Evolutionary conservation across 2,888 invertebrate genomes (phyloP).

Genomic region (Euspilapteryx auroguttella): DNA sequence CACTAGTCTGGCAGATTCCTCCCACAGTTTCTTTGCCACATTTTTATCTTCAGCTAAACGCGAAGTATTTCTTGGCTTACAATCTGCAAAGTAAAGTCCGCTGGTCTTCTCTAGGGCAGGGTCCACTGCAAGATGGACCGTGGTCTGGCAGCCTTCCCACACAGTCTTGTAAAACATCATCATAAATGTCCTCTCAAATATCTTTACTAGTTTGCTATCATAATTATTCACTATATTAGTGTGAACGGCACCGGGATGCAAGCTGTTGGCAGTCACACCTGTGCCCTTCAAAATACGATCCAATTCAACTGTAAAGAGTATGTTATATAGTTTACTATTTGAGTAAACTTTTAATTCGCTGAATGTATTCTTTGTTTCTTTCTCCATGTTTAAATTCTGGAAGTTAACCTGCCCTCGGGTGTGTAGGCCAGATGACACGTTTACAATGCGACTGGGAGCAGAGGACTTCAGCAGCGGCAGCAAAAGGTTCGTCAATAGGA

Average conservation of each 20-base stretch:
- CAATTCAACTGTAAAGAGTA: conserved; percentile 73
- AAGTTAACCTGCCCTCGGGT: conserved; percentile 18
- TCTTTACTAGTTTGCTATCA: conserved; percentile 10
- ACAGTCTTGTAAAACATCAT: conserved; percentile 17
- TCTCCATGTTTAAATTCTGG: conserved; percentile 20
- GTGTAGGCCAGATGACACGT: conserved; percentile 29
- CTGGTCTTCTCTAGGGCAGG: conserved; percentile 56
- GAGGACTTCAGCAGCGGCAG: conserved; percentile 37
- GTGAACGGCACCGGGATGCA: conserved; percentile 81
- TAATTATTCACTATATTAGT: conserved; percentile 69
- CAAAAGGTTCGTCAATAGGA: conserved; percentile 66
- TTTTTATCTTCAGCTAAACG: conserved; percentile 41
- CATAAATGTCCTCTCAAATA: no score
- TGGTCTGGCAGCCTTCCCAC: conserved; percentile 47
- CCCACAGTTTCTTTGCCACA: conserved; percentile 64
- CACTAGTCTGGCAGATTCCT: conserved; percentile 56
- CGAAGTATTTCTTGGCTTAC: conserved; percentile 30
- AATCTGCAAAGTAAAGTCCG: conserved; percentile 67
- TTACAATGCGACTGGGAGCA: conserved; percentile 34
- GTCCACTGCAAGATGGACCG: conserved; percentile 53
- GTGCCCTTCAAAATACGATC: conserved; percentile 67
- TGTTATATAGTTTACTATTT: conserved; percentile 71
- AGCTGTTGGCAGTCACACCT: conserved; percentile 73
- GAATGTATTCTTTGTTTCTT: conserved; percentile 11
- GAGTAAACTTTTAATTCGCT: conserved; percentile 4